Base-by-base conservation (phyloP, 2,113 vertebrate genomes). In the Pseudolaguvia tuberculata region DNA sequence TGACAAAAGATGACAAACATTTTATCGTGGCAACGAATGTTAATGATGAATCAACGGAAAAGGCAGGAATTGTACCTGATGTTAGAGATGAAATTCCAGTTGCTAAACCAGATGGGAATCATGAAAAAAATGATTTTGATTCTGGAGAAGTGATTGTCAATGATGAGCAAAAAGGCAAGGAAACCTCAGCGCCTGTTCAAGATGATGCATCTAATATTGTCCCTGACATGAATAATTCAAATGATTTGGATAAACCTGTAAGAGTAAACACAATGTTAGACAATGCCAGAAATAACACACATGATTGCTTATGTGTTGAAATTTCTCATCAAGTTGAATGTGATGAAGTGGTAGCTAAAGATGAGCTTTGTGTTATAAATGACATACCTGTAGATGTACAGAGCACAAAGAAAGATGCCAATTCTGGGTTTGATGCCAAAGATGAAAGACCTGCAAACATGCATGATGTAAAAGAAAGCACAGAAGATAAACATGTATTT, bases 81-180 rank as follows among this genome's bases (percentile, higher is more conserved):
- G 25, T 77, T 47, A 35, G 27, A 42, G 62, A 77, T 55, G 62
- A 76, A 53, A 20, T 13, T 80, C 27, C 56, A 3, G 17, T 81
- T 76, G 78, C 61, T 67, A 70, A 76, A 75, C 72, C 80, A 31
- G 39, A 20, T 48, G n/a, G 17, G 31, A 20, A 13, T 57, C 20
- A 62, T 62, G 6, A 17, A 29, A 35, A 39, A 47, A 45, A 67
- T 29, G 53, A 52, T n/a, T n/a, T n/a, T n/a, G n/a, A n/a, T n/a
- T 14, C 45, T 27, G 15, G 6, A 7, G 23, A 50, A 50, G 9
- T 27, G 18, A 15, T 50, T 9, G 1, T 12, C 25, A 7, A 21
- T 45, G 51, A 68, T 69, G n/a, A 72, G 31, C 29, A 17, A 59
- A 47, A 58, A 9, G 15, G 27, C 15, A 48, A 29, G 13, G 39